These are phyloP conservation scores for Ursus arctos DNA, from an alignment of 2,113 vertebrate genomes.

Conservation along the genomic window DNA sequence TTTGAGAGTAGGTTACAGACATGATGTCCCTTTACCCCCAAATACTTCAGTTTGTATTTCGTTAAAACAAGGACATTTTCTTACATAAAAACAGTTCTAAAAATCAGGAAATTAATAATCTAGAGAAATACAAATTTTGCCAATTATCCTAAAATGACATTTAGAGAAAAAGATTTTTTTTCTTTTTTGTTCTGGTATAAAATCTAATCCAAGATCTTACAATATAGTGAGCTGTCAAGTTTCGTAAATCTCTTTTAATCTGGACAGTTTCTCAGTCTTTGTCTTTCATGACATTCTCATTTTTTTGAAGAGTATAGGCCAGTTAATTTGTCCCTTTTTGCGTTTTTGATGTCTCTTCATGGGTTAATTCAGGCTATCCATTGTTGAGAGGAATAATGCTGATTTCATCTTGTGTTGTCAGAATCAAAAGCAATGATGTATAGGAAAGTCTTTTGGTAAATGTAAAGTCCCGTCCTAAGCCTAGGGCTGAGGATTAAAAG, in stretches of 20 bases:
- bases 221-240: background rate
- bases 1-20: background rate
- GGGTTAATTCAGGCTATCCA: background rate
- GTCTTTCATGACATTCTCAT: background rate
- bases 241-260: background rate
- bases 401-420: slow-evolving; percentile 42
- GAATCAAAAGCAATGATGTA: slow-evolving; percentile 4
- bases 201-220: background rate
- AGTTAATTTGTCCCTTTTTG: background rate
- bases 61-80: background rate
- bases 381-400: background rate
- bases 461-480: background rate
- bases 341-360: background rate
- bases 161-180: background rate
- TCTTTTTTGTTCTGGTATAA: background rate
- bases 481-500: background rate
- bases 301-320: background rate
- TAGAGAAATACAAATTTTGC: background rate
- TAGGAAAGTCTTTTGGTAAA: slow-evolving; percentile 39
- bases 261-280: background rate
- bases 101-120: background rate
- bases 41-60: background rate
- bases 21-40: background rate
- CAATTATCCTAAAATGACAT: background rate
- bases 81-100: background rate